Evolutionary conservation across 2,797 vertebrate species (phyloP).

Genomic region (Adrianichthys oophorus): DNA sequence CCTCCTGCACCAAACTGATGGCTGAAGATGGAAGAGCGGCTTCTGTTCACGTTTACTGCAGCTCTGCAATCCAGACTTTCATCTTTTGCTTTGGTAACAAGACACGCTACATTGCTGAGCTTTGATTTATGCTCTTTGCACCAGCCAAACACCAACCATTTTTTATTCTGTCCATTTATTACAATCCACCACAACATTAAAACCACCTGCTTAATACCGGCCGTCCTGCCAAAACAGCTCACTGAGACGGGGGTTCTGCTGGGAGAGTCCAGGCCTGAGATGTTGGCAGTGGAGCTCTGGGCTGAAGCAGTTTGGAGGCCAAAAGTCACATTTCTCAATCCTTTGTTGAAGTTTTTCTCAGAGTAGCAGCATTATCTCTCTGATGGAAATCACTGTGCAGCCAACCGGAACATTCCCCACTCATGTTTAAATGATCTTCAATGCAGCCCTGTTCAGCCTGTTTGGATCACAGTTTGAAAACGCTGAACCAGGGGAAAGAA

Average conservation of each 20-base stretch:
- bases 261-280: not conserved
- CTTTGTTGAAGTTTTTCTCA: too few species aligned
- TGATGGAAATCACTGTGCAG: too few species aligned
- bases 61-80: slow-evolving; percentile 45
- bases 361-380: too few species aligned
- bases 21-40: slow-evolving; percentile 40
- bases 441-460: too few species aligned
- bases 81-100: slow-evolving; percentile 50
- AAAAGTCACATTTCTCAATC: not conserved
- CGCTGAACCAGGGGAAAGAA: too few species aligned
- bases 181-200: slow-evolving; percentile 4
- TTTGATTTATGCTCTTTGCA: slow-evolving; percentile 61
- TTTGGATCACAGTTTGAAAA: too few species aligned
- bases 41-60: slow-evolving; percentile 38
- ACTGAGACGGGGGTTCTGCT: not conserved
- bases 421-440: too few species aligned
- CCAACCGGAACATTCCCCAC: too few species aligned
- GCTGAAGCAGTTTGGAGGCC: not conserved
- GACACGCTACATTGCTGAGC: slow-evolving; percentile 38
- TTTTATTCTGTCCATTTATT: slow-evolving; percentile 42
- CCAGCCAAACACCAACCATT: slow-evolving; percentile 60
- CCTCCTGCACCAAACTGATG: slow-evolving; percentile 21
- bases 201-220: slow-evolving; percentile 4
- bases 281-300: too few species aligned
- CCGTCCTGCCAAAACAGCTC: not conserved